These are phyloP conservation scores for Phylloscopus collybita DNA, from an alignment of 2,797 vertebrate species.

Conservation along the genomic window DNA sequence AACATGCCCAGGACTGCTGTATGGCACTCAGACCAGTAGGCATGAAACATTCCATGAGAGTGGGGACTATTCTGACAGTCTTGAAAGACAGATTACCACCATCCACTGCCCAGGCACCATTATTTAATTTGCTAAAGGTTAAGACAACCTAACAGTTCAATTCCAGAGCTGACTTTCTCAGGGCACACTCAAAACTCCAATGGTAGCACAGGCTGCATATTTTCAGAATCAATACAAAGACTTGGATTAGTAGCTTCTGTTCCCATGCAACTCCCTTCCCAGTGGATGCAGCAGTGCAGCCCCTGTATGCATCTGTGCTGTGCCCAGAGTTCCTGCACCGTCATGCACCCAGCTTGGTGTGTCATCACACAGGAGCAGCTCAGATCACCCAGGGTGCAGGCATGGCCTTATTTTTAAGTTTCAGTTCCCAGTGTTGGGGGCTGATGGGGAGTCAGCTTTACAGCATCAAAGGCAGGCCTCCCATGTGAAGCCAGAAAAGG, in stretches of 20 bases:
- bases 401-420: background rate
- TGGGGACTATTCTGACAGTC: background rate
- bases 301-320: background rate
- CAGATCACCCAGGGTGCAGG: background rate
- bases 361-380: rapidly evolving
- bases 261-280: background rate
- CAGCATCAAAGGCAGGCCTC: background rate
- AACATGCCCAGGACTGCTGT: background rate
- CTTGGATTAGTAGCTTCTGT: background rate
- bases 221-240: background rate
- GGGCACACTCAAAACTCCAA: background rate
- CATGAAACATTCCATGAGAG: background rate
- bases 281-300: background rate
- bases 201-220: background rate
- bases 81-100: background rate
- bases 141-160: background rate
- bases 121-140: background rate
- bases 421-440: background rate
- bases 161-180: background rate
- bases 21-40: background rate
- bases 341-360: background rate
- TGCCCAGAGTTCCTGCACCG: background rate
- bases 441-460: background rate
- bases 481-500: background rate
- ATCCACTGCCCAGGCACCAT: background rate